Percentiles rank a stretch among this genome's conserved stretches.
phyloP scores from a whole-genome alignment of 1,140 invertebrate species.

The Solen grandis region DNA sequence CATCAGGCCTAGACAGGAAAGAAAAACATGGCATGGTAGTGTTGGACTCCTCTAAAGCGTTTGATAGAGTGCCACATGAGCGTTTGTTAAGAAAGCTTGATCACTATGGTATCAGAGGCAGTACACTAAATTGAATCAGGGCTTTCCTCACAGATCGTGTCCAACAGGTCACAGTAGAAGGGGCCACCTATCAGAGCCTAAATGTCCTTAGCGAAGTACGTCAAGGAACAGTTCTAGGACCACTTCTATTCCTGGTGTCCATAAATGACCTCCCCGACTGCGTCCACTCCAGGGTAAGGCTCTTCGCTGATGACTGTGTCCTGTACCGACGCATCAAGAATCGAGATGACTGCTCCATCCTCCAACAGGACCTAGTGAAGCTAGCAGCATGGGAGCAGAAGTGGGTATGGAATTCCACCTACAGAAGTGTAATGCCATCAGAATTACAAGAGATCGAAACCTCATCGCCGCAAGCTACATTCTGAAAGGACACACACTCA shows the following conservation, averaged over 20 bases:
- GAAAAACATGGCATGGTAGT: constrained; percentile 1
- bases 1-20: not conserved
- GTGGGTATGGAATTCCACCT: constrained; percentile 13
- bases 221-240: not conserved
- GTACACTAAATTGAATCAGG: constrained; percentile 24
- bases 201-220: not conserved
- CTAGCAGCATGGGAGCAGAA: not conserved
- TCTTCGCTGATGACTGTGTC: constrained; percentile 10
- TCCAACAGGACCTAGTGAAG: constrained; percentile 8
- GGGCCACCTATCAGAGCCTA: constrained; percentile 7
- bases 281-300: not conserved
- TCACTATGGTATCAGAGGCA: constrained; percentile 43
- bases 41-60: constrained; percentile 40
- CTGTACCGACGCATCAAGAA: constrained; percentile 9
- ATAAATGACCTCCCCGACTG: constrained; percentile 11
- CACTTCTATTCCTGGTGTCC: constrained; percentile 15
- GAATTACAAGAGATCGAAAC: not conserved
- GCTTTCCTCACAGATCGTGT: constrained; percentile 21
- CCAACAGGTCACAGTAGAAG: constrained; percentile 47
- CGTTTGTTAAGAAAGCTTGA: constrained; percentile 48
- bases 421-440: not conserved
- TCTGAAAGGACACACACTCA: not conserved
- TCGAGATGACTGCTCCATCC: not conserved
- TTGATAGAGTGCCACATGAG: constrained; percentile 40
- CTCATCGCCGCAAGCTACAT: not conserved